These are phyloP conservation scores for Holothuria scabra DNA, from an alignment of 53 echinoderm and acorn worm genomes.

Conservation along the genomic window DNA sequence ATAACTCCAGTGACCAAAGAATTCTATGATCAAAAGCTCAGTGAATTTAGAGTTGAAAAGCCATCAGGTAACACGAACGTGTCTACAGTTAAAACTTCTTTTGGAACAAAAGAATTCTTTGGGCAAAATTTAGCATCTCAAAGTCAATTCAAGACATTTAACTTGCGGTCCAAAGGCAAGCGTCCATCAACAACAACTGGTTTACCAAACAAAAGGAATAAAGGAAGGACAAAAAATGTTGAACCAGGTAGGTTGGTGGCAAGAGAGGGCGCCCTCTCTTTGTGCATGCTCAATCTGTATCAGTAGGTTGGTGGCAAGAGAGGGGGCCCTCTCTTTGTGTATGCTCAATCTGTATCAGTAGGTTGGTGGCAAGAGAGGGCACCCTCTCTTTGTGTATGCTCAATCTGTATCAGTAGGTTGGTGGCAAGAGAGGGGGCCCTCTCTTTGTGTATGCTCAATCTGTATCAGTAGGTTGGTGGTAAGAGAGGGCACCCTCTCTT, in stretches of 20 bases:
- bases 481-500: too few relatives aligned
- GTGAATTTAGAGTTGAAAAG: slow-evolving; percentile 18
- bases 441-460: too few relatives aligned
- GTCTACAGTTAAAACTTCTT: background rate
- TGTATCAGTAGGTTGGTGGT: too few relatives aligned
- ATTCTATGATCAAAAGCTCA: background rate
- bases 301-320: too few relatives aligned
- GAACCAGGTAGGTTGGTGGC: background rate
- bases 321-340: too few relatives aligned
- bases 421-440: too few relatives aligned
- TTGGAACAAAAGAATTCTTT: background rate
- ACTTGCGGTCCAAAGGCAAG: background rate
- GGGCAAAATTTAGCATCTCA: background rate
- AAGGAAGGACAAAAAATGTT: slow-evolving; percentile 9
- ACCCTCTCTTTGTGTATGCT: too few relatives aligned
- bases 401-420: too few relatives aligned
- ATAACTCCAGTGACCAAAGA: too few relatives aligned
- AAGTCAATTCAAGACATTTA: background rate
- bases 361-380: too few relatives aligned
- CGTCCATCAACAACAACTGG: background rate
- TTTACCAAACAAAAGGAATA: slow-evolving; percentile 17
- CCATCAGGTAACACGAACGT: background rate
- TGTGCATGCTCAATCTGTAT: too few relatives aligned
- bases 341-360: too few relatives aligned
- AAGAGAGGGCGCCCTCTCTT: background rate